Evolutionary conservation across 2,113 vertebrate species (phyloP), one percentile per base, ranked within the genome.

Genomic region (Reinhardtius hippoglossoides): DNA sequence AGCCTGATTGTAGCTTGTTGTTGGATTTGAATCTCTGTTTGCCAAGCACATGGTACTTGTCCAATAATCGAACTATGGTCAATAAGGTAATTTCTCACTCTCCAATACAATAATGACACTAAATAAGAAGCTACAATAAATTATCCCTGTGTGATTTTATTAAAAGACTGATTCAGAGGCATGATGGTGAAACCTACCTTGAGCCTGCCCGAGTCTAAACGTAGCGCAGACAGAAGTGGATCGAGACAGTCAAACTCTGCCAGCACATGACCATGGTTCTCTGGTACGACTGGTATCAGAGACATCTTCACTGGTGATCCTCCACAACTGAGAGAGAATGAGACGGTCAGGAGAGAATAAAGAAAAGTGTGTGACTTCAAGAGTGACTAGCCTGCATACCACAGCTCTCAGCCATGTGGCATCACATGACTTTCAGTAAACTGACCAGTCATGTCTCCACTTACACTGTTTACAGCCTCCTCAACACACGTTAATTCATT

Each of bases 231-330:
- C 23, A 99, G 95, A 71, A 99, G 92, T 0, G 96, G 96, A 82
- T 97, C 96, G 61, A 99, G 94, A 74, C 94, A 96, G 82, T 98
- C 97, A 40, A 98, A 95, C 81, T 99, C 98, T 10, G 96, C 95
- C 88, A 99, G 90, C 2, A 98, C 95, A 87, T 98, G 95, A 88
- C 91, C 96, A 83, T 92, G 92, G 82, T 90, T 87, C 57, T 99
- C 97, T 1, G 96, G 94, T 68, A 97, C 90, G 56, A 92, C 54
- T 58, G 95, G 92, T 85, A 95, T 73, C 54, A 79, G 89, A 71
- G 94, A 88, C 96, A 98, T 97, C 71, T 73, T 90, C 57, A 67
- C 67, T 58, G 59, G n/a, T 56, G 48, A 62, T 73, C 69, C 59
- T 84, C 69, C 50, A 67, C 57, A 71, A 26, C 65, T 78, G 63